Evolutionary conservation across 2,888 invertebrate genomes (phyloP).

Genomic region (Thymelicus lineola): DNA sequence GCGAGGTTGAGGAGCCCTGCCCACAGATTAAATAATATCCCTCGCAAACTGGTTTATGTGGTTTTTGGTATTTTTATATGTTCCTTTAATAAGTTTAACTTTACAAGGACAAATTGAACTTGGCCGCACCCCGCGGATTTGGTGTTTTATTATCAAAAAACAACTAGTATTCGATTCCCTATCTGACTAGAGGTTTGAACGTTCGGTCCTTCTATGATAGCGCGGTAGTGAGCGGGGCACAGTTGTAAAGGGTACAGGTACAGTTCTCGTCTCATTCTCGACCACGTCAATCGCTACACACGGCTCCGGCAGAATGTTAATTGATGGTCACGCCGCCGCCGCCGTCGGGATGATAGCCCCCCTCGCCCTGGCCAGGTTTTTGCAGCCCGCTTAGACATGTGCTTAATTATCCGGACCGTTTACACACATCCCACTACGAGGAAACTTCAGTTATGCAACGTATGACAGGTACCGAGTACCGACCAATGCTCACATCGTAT

Average conservation of each 20-base stretch:
- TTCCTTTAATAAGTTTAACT: no score
- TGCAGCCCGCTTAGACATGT: constrained; percentile 10
- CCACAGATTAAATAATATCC: no score
- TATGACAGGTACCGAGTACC: background rate
- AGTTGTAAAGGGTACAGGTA: no score
- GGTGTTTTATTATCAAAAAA: no score
- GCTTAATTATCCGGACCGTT: constrained; percentile 8
- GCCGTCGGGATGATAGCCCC: background rate
- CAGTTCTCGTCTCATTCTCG: no score
- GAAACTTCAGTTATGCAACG: constrained; percentile 18
- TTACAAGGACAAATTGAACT: background rate
- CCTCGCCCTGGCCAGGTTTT: constrained; percentile 11
- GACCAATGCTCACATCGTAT: no score
- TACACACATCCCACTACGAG: background rate
- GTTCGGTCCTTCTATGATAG: no score
- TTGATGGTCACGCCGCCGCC: background rate
- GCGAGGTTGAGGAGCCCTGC: no score
- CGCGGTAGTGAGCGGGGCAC: no score
- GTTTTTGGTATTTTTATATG: background rate
- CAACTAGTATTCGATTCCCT: no score
- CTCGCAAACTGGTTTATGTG: background rate
- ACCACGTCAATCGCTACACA: constrained; percentile 3
- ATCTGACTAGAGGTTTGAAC: no score
- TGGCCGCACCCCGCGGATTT: no score
- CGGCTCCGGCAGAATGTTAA: constrained; percentile 19